Base-by-base conservation (phyloP, 2,797 vertebrate genomes). In the Lithobates pipiens region DNA sequence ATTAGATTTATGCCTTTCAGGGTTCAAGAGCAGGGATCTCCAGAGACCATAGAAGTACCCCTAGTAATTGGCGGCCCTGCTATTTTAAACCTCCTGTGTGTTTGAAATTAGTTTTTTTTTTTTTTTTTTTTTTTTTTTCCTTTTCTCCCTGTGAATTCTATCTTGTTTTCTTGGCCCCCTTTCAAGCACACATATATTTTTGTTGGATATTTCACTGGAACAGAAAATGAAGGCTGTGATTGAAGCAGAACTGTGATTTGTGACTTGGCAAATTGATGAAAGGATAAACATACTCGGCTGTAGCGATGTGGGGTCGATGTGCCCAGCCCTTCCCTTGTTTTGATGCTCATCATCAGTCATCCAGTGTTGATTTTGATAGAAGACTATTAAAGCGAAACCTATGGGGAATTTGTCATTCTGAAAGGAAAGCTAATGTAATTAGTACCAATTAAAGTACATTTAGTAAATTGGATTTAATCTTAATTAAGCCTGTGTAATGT, bases 381-480 rank as follows among this genome's bases (percentile, higher is more conserved):
- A 92, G 92, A 92, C 93, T 93, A 93, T 95, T 93, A 94, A 93
- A 94, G 92, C 92, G 91, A 95, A 94, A 94, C 93, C 94, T 95
- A 91, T 93, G 91, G 94, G 94, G 94, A 95, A 93, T 95, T 94
- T 93, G 94, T 95, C 93, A 94, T 95, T 94, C 94, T 93, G 92
- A 95, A 95, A 94, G 94, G 94, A 95, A 95, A 95, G 94, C 94
- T 95, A 95, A 95, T 95, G 93, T 94, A 95, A 95, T 95, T 95
- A 95, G 94, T 95, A 94, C 93, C 94, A 95, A 95, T 95, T 95
- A 95, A 95, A 95, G 93, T 95, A 94, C 94, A 95, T 95, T 95
- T 95, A 95, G 93, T 93, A 95, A 95, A 95, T 95, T 95, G 94
- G 95, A 95, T 95, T 95, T 95, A 95, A 95, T 95, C 94, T 95